Percentiles rank a stretch among this genome's conserved stretches.
Evolutionary conservation across 1,140 invertebrate species (phyloP).

Genomic region (Telenomus remus): DNA sequence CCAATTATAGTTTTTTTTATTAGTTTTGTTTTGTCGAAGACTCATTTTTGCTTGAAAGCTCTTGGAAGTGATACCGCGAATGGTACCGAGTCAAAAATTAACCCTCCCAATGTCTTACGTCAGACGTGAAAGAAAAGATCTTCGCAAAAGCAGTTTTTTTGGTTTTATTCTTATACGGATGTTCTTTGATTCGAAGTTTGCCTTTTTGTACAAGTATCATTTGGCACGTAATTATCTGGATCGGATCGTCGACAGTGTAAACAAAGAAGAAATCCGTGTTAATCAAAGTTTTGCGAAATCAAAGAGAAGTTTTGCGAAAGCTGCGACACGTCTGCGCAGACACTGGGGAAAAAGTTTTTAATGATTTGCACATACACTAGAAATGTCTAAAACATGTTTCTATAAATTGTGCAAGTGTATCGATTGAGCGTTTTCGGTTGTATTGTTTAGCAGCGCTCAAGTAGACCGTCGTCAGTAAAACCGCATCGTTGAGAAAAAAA

Average conservation of each 20-base stretch:
- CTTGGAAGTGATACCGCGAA: conserved; percentile 30
- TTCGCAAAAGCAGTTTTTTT: conserved; percentile 41
- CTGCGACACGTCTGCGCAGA: conserved; percentile 49
- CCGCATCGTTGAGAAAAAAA: conserved; percentile 9
- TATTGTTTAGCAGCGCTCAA: conserved; percentile 22
- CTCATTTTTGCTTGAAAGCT: conserved; percentile 30
- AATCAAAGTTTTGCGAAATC: too few species aligned
- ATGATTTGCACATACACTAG: conserved; percentile 42
- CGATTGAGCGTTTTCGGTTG: conserved; percentile 26
- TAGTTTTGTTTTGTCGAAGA: conserved; percentile 33
- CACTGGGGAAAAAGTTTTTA: conserved; percentile 39
- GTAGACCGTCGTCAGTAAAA: conserved; percentile 28
- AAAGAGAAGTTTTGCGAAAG: conserved; percentile 29
- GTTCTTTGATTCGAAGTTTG: conserved; percentile 18
- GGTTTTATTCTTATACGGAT: too few species aligned
- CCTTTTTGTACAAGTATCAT: conserved; percentile 54
- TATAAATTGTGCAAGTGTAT: conserved; percentile 31
- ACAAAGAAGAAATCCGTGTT: too few species aligned
- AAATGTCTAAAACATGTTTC: conserved; percentile 38
- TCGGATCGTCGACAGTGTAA: conserved; percentile 44
- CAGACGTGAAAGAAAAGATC: conserved; percentile 55
- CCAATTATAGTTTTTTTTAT: conserved; percentile 38
- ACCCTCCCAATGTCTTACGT: conserved; percentile 40
- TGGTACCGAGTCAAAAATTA: conserved; percentile 13
- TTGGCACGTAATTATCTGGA: conserved; percentile 59